Conservation (phyloP, 1,140 invertebrate genomes). For the Ostrea denselamellosa region DNA sequence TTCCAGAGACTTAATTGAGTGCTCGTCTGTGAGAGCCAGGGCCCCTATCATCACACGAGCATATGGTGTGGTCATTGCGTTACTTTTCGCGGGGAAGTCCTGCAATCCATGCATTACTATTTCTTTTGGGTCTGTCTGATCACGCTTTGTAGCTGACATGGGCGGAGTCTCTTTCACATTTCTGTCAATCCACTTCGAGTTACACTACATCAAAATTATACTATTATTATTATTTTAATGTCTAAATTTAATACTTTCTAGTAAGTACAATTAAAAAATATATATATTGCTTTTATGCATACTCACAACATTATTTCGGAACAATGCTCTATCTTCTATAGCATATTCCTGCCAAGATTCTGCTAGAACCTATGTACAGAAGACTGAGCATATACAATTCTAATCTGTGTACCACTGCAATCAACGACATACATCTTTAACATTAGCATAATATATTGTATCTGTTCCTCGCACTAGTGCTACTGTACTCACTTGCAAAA, state of each 20-base stretch:
- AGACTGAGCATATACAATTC: neutral
- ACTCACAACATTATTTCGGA: slow-evolving; percentile 59
- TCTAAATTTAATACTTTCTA: neutral
- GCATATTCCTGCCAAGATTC: slow-evolving; percentile 55
- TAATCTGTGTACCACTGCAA: neutral
- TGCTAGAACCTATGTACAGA: slow-evolving; percentile 42
- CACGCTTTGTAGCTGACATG: neutral
- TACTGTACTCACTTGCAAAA: slow-evolving; percentile 46
- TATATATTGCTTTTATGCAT: neutral
- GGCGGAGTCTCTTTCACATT: slow-evolving; percentile 46
- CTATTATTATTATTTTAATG: neutral
- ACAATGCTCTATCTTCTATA: slow-evolving; percentile 53
- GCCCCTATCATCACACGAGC: slow-evolving; percentile 18
- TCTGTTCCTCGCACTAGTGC: no score
- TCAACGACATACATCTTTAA: no score
- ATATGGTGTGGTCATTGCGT: slow-evolving; percentile 21
- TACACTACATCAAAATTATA: slow-evolving; percentile 14
- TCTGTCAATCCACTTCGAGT: slow-evolving; percentile 30
- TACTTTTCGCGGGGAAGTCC: slow-evolving; percentile 2
- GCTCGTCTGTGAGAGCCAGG: slow-evolving; percentile 50
- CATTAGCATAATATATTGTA: no score
- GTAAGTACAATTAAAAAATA: neutral
- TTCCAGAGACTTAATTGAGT: slow-evolving; percentile 60
- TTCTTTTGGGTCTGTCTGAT: slow-evolving; percentile 42
- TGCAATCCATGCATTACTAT: neutral